Conservation (phyloP, 2,113 vertebrate species). For the Manacus vitellinus region DNA sequence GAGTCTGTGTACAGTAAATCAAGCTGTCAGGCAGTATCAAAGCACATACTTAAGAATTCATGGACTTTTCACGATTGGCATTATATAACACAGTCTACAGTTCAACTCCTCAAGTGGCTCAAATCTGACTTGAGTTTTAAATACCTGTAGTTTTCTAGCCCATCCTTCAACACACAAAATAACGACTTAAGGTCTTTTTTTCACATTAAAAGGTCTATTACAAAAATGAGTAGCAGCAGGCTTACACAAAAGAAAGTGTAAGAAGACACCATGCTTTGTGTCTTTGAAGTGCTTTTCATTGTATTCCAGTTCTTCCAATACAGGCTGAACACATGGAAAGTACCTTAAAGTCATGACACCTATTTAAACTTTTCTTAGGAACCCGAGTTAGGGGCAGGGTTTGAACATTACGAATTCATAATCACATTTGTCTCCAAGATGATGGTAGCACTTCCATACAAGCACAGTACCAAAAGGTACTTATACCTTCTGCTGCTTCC, state of each 20-base stretch:
- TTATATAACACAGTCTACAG: slow-evolving; percentile 12
- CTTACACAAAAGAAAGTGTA: background rate
- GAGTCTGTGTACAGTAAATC: background rate
- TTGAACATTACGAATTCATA: background rate
- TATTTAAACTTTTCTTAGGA: background rate
- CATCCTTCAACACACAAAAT: background rate
- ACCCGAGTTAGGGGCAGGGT: background rate
- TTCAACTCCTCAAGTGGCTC: background rate
- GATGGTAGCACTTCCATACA: background rate
- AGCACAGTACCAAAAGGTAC: background rate
- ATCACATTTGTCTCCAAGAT: background rate
- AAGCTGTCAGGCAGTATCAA: slow-evolving; percentile 31
- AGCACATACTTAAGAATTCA: slow-evolving; percentile 42
- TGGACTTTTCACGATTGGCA: background rate
- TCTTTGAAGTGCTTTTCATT: background rate
- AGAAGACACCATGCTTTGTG: background rate
- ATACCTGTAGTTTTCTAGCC: background rate
- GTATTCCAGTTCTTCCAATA: background rate
- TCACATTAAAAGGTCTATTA: background rate
- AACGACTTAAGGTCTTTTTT: background rate
- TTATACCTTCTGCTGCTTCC: background rate
- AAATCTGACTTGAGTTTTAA: background rate
- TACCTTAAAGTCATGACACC: background rate
- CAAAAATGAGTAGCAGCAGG: background rate
- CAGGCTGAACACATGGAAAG: background rate